These are phyloP conservation scores for Syngnathus typhle DNA, from an alignment of 2,113 vertebrate genomes.

Conservation along the genomic window DNA sequence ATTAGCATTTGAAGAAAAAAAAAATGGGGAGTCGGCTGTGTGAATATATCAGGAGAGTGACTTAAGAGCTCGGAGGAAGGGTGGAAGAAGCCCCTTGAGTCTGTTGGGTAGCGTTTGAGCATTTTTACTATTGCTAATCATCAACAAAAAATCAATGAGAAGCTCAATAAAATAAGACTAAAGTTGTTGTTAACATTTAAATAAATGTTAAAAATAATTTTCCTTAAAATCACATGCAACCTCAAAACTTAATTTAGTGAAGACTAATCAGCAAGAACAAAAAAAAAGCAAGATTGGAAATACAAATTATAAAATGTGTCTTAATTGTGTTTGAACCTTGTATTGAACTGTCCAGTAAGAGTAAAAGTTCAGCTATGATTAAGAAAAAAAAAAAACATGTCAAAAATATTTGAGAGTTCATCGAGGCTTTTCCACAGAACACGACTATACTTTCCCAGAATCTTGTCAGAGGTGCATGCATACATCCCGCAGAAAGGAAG, in stretches of 20 bases:
- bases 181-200: no score
- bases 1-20: slow-evolving; percentile 75
- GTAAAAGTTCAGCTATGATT: not conserved
- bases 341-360: not conserved
- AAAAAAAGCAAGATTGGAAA: no score
- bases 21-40: slow-evolving; percentile 43
- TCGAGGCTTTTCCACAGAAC: slow-evolving; percentile 3
- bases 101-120: slow-evolving; percentile 19
- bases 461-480: slow-evolving; percentile 10
- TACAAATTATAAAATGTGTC: not conserved
- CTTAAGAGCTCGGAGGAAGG: slow-evolving; percentile 53
- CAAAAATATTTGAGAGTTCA: not conserved
- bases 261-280: no score
- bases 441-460: slow-evolving; percentile 17
- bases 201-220: no score
- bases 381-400: not conserved
- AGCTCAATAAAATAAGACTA: no score
- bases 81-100: slow-evolving; percentile 10
- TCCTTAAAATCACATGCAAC: no score
- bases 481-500: slow-evolving; percentile 3
- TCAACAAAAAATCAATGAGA: no score
- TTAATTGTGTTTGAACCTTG: not conserved
- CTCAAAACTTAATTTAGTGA: no score
- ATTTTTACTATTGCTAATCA: slow-evolving; percentile 2
- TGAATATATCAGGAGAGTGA: slow-evolving; percentile 52